Base-by-base conservation (phyloP, 2,888 invertebrate species). In the Cynaeus angustus region DNA sequence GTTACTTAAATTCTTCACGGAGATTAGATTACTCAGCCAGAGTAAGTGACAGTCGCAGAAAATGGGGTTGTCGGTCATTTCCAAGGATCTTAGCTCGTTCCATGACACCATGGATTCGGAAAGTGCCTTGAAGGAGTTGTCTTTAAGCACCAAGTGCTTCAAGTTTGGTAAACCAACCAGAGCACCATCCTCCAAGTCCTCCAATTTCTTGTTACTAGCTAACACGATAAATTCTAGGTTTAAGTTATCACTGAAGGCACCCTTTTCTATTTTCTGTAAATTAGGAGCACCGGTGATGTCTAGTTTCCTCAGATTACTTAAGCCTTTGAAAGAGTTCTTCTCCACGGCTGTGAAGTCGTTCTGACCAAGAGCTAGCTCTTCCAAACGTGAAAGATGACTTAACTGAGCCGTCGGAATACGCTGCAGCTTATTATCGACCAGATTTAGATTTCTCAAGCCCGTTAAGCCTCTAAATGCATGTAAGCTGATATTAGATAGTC, bases 51-150 rank as follows among this genome's bases (percentile, higher is more conserved):
- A 96, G 80, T 93, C 92, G 83, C 96, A 96, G 68, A 90, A 87
- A 56, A 96, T 87, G 0, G 94, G 94, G 81, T 95, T 95, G 79
- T 95, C 94, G 1, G 93, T 91, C 37, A 96, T 86, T 80, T 95
- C 95, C 12, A 96, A 83, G 12, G 90, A 89, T 53, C 91, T 88
- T 33, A 95, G 85, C 79, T 94, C 94, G 74, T 90, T 91, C 88
- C 94, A 95, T 16, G 93, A 90, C 38, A 94, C 91, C 53, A 94
- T 88, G 0, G 92, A 90, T 83, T 95, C 95, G n/a, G 92, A 89
- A 70, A 96, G 87, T 3, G 90, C 89, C 68, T 88, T 88, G 75
- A 95, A 89, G 1, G 92, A 92, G 83, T 95, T 95, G 79, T 94
- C 94, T 78, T 91, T 90, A 21, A 96, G 85, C 28, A 92, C 89